Conservation (phyloP, 2,113 vertebrate species). For the Sitta europaea region DNA sequence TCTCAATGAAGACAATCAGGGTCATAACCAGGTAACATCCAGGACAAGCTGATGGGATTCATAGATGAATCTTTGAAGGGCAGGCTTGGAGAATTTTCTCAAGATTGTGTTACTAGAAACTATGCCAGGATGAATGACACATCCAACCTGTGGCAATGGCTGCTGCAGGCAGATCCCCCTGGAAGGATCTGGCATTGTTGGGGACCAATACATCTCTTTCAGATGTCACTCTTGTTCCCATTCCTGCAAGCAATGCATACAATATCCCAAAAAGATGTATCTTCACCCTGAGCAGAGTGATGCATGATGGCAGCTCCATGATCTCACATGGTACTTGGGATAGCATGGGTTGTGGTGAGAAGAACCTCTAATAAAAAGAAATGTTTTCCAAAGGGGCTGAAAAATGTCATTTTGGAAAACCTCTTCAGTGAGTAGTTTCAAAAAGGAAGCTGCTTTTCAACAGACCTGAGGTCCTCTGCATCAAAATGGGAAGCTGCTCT, state of each 20-base stretch:
- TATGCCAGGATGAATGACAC: rapidly evolving
- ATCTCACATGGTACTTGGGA: rapidly evolving
- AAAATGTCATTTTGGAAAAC: background rate
- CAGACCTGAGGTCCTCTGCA: background rate
- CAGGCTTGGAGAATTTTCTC: background rate
- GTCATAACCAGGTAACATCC: background rate
- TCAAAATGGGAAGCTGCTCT: background rate
- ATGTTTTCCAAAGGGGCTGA: background rate
- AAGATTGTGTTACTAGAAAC: background rate
- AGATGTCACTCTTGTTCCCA: background rate
- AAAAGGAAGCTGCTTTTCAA: background rate
- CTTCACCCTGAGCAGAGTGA: too few species aligned
- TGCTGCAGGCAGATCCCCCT: background rate
- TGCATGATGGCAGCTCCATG: rapidly evolving
- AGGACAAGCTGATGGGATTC: background rate
- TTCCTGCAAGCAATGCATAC: background rate
- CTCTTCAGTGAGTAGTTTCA: background rate
- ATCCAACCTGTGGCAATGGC: rapidly evolving
- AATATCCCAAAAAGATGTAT: rapidly evolving
- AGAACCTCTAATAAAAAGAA: background rate
- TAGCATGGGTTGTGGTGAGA: rapidly evolving
- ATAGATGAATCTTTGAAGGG: too few species aligned
- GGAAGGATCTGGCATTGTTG: background rate
- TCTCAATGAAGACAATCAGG: background rate
- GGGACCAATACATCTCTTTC: rapidly evolving